Evolutionary conservation across 2,113 vertebrate species (phyloP).

Genomic region (Anas platyrhynchos): DNA sequence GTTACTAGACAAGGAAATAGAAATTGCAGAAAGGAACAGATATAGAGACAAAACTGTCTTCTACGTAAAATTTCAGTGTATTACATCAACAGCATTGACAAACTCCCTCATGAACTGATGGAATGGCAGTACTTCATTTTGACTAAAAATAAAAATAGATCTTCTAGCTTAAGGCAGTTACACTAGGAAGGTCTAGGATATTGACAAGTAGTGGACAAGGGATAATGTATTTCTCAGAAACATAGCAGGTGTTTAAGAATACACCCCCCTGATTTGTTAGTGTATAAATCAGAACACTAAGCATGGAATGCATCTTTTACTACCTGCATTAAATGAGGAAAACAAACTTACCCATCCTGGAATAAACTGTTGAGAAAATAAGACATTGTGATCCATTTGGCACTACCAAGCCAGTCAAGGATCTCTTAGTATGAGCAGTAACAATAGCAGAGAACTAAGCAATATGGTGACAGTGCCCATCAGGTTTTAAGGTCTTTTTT

Average conservation of each 20-base stretch:
- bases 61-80: neutral
- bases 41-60: neutral
- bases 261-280: neutral
- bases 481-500: rapidly evolving
- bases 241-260: neutral
- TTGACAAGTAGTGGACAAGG: neutral
- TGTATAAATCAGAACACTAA: neutral
- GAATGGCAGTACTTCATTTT: neutral
- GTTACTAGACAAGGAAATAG: neutral
- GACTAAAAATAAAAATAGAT: neutral
- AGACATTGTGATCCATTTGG: rapidly evolving
- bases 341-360: neutral
- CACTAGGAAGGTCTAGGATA: neutral
- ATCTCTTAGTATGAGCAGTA: neutral
- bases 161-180: neutral
- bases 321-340: neutral
- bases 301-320: neutral
- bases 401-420: rapidly evolving
- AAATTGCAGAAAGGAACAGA: neutral
- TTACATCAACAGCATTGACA: neutral
- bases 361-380: neutral
- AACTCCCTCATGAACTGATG: neutral
- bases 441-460: neutral
- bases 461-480: neutral
- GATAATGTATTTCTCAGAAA: neutral